These are phyloP conservation scores for Anoura caudifer DNA, from an alignment of 2,113 vertebrate genomes.

Conservation along the genomic window DNA sequence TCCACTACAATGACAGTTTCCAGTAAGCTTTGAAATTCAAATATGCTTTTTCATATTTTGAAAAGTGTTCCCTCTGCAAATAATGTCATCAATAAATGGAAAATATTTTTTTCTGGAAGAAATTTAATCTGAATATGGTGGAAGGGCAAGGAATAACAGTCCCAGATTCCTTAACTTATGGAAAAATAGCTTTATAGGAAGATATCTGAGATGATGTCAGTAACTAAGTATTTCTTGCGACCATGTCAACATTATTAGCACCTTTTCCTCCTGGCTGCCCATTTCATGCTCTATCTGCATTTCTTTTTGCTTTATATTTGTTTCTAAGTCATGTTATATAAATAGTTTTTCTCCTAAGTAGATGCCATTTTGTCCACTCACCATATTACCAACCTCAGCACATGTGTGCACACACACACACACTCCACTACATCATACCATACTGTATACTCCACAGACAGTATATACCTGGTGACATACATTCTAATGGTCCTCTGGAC, in stretches of 20 bases:
- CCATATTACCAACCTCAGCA: background rate
- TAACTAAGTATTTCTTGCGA: slow-evolving; percentile 3
- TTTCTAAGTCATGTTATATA: background rate
- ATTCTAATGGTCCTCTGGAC: background rate
- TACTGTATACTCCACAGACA: background rate
- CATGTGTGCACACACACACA: background rate
- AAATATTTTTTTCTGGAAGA: slow-evolving; percentile 4
- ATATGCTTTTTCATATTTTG: slow-evolving; percentile 25
- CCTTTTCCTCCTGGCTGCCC: background rate
- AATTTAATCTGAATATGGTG: slow-evolving; percentile 8
- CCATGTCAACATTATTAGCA: background rate
- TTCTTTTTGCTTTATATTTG: background rate
- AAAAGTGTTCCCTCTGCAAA: slow-evolving; percentile 19
- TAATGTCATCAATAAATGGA: background rate
- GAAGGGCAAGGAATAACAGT: background rate
- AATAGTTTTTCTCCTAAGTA: background rate
- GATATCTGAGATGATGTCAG: background rate
- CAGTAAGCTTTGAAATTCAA: slow-evolving; percentile 1
- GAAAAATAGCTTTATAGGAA: background rate
- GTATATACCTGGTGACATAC: background rate
- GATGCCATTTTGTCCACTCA: background rate
- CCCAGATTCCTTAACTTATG: slow-evolving; percentile 7
- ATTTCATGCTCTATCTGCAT: background rate
- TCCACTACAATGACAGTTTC: background rate
- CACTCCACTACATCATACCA: background rate